Evolutionary conservation across 2,888 invertebrate species (phyloP).

Genomic region (Melanostoma mellinum): DNA sequence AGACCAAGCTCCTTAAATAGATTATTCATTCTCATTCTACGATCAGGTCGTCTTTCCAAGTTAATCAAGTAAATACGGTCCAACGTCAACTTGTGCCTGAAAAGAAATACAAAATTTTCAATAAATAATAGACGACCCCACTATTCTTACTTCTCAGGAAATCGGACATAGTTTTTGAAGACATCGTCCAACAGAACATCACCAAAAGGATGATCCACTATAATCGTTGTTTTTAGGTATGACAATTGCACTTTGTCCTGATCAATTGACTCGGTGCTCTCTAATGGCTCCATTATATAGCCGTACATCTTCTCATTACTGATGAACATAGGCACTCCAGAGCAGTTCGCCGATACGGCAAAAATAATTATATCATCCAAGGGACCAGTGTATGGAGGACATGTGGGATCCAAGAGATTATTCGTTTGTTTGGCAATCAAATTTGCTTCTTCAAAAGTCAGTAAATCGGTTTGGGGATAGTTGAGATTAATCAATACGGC

Average conservation of each 20-base stretch:
- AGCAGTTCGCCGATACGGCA: slow-evolving; percentile 90
- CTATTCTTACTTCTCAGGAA: slow-evolving; percentile 78
- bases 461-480: slow-evolving; percentile 83
- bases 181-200: slow-evolving; percentile 81
- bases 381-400: slow-evolving; percentile 87
- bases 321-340: slow-evolving; percentile 86
- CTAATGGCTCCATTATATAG: slow-evolving; percentile 91
- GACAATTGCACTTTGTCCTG: slow-evolving; percentile 88
- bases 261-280: slow-evolving; percentile 85
- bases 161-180: slow-evolving; percentile 80
- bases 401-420: slow-evolving; percentile 58
- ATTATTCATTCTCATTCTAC: slow-evolving; percentile 89
- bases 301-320: slow-evolving; percentile 93
- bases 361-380: slow-evolving; percentile 96
- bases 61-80: slow-evolving; percentile 96
- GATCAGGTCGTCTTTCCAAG: slow-evolving; percentile 90
- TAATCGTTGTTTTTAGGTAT: slow-evolving; percentile 89
- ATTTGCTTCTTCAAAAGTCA: slow-evolving; percentile 87
- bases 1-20: slow-evolving; percentile 92
- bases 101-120: slow-evolving; percentile 23
- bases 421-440: slow-evolving; percentile 76
- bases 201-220: slow-evolving; percentile 85
- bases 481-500: slow-evolving; percentile 91
- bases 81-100: slow-evolving; percentile 86
- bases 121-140: background rate